Evolutionary conservation across 1,140 invertebrate species (phyloP), one percentile per base, ranked within the genome.

Genomic region (Drosophila cardini): DNA sequence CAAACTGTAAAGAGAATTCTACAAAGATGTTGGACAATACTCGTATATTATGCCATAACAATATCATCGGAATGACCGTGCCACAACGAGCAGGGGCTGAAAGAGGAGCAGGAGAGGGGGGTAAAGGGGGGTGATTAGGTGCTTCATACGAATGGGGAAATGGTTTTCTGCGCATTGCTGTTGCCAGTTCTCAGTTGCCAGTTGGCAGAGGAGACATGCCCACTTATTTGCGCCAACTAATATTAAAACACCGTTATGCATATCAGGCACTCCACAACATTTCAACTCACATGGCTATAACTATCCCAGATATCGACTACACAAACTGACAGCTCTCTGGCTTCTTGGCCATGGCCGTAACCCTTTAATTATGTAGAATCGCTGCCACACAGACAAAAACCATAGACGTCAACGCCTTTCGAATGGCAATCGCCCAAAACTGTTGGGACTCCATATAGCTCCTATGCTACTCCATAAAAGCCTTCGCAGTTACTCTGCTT

Each of bases 241-340:
- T 87, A 86, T 87, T 86, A 86, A 86, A 86, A 81, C 82, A 79
- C 82, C 82, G 82, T 86, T 86, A 86, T 86, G 83, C 79, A 86
- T 86, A 87, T 87, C 83, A 85, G 81, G 42, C 64, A 72, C 75
- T 26, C 21, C 21, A 26, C n/a, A n/a, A 78, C 65, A 80, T 69
- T 79, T 79, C 77, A 79, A n/a, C n/a, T n/a, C n/a, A n/a, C 21
- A 26, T 26, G 21, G 21, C 21, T 64, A 58, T 53, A 67, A 64
- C 56, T 40, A 57, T 52, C 15, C 15, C 42, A 57, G 15, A 62
- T 84, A 87, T 82, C 78, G 78, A 55, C 61, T 65, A n/a, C 57
- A 34, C 10, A 36, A 72, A 67, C 38, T 73, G 53, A 62, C 70
- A 50, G 64, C 65, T 57, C 58, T 61, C 69, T 63, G 76, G 53